These are phyloP conservation scores for Macaca nemestrina DNA, from an alignment of 2,113 vertebrate genomes.

Conservation along the genomic window DNA sequence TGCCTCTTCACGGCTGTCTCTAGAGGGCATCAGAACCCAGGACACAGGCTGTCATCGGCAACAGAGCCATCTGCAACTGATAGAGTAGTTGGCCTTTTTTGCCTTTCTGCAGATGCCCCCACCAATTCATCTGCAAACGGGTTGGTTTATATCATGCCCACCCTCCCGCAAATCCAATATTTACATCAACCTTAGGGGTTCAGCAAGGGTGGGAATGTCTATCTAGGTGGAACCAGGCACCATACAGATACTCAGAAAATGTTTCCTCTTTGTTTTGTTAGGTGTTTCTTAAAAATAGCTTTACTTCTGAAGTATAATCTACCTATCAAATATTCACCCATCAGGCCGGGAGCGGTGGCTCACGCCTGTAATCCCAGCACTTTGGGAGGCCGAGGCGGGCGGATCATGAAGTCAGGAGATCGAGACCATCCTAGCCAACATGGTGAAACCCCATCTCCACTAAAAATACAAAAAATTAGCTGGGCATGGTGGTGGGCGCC, in stretches of 20 bases:
- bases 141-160: neutral
- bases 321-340: neutral
- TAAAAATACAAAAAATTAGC: too few species aligned
- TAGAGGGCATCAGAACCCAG: constrained; percentile 66
- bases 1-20: constrained; percentile 2
- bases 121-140: neutral
- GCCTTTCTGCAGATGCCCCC: neutral
- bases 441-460: too few species aligned
- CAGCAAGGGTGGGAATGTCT: neutral
- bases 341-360: too few species aligned
- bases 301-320: neutral
- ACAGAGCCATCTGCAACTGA: neutral
- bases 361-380: too few species aligned
- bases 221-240: neutral
- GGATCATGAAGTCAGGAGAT: too few species aligned
- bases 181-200: neutral
- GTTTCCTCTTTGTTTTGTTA: neutral
- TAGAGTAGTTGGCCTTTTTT: neutral
- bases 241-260: neutral
- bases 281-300: neutral
- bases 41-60: neutral
- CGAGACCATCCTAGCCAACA: too few species aligned
- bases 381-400: too few species aligned
- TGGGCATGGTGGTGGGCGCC: too few species aligned
- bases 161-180: neutral